Conservation (phyloP, 37 sponge, comb jelly and placozoan species). For the Haliclona indistincta region DNA sequence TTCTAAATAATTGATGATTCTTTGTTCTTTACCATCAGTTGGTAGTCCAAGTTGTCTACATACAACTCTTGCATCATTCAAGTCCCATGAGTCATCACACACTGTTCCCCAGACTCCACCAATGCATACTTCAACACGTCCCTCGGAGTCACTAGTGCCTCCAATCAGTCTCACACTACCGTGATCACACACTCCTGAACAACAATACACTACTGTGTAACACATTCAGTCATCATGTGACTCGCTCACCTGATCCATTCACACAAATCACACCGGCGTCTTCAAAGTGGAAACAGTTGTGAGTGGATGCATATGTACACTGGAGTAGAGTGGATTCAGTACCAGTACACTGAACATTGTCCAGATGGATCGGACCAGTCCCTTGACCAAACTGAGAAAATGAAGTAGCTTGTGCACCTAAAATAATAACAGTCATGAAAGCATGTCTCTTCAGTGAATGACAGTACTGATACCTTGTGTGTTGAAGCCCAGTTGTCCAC, state of each 20-base stretch:
- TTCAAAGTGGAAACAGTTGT: slow-evolving; percentile 26
- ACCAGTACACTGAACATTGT: slow-evolving; percentile 33
- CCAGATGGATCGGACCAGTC: slow-evolving; percentile 33
- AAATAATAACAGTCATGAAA: too few species aligned
- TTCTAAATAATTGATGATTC: too few species aligned
- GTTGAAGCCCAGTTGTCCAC: neutral
- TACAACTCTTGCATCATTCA: neutral
- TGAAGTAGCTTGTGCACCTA: slow-evolving; percentile 12
- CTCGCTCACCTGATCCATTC: too few species aligned
- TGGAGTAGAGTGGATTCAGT: slow-evolving; percentile 6
- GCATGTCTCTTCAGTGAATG: too few species aligned
- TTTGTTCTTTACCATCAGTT: neutral
- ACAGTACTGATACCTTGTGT: too few species aligned
- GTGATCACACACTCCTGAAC: too few species aligned
- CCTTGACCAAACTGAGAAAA: slow-evolving; percentile 8
- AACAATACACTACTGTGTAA: too few species aligned
- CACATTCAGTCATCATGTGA: too few species aligned
- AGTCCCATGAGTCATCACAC: neutral
- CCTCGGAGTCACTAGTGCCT: neutral
- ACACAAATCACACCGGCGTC: slow-evolving; percentile 43
- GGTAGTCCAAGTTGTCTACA: slow-evolving; percentile 2
- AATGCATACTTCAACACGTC: slow-evolving; percentile 5
- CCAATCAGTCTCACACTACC: neutral
- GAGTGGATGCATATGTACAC: neutral
- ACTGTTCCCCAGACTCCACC: slow-evolving; percentile 5